Evolutionary conservation across 2,888 invertebrate genomes (phyloP).

Genomic region (Drosophila tripunctata): DNA sequence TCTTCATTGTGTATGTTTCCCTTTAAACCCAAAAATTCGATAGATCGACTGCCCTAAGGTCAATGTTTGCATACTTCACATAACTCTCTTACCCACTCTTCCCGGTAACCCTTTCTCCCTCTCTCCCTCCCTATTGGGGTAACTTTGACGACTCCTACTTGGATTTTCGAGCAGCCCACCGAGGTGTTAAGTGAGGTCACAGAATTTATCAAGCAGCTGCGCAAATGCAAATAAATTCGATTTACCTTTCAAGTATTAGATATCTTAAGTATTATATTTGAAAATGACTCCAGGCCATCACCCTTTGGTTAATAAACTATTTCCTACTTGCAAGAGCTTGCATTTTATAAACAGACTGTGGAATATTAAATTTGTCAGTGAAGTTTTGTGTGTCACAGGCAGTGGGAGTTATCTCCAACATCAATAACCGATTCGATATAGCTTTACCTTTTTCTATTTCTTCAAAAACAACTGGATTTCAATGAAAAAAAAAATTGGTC

Average conservation of each 20-base stretch:
- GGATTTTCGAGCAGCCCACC: not conserved
- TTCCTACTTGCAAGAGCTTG: too few species aligned
- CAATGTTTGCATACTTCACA: constrained; percentile 27
- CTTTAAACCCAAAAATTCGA: constrained; percentile 20
- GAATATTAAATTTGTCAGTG: too few species aligned
- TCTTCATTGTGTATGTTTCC: constrained; percentile 44
- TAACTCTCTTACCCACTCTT: constrained; percentile 13
- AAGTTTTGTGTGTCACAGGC: too few species aligned
- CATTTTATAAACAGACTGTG: too few species aligned
- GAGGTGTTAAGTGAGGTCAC: constrained; percentile 52
- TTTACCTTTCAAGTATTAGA: not conserved
- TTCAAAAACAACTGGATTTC: too few species aligned
- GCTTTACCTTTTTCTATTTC: too few species aligned
- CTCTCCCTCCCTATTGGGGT: not conserved
- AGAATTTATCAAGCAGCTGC: constrained; percentile 43
- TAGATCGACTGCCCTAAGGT: constrained; percentile 26
- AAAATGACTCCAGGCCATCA: not conserved
- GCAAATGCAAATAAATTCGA: constrained; percentile 27
- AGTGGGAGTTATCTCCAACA: too few species aligned
- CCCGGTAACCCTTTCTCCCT: not conserved
- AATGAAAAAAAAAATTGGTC: too few species aligned
- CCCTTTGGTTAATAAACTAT: not conserved
- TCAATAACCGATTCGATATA: too few species aligned
- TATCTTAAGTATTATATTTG: not conserved
- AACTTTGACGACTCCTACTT: constrained; percentile 11